Evolutionary conservation across 2,888 invertebrate species (phyloP).

Genomic region (Tromatobia lineatoria): DNA sequence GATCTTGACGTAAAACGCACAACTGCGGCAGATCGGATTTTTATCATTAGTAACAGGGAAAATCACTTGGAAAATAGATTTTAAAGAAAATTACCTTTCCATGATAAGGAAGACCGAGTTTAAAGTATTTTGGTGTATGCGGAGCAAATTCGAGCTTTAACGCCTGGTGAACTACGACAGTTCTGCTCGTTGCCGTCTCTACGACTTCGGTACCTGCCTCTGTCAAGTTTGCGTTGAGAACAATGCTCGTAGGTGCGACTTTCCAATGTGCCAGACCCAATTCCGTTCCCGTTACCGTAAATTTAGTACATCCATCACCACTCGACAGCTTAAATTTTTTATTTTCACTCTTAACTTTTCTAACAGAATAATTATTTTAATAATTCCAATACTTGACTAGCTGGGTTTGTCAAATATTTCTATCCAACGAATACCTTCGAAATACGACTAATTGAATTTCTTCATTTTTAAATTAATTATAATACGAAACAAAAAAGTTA

Average conservation of each 20-base stretch:
- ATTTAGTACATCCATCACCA: slow-evolving; percentile 82
- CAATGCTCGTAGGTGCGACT: slow-evolving; percentile 81
- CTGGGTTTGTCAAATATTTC: no score
- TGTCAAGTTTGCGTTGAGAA: slow-evolving; percentile 85
- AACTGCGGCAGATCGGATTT: slow-evolving; percentile 71
- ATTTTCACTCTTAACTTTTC: neutral
- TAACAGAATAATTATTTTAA: no score
- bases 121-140: slow-evolving; percentile 88
- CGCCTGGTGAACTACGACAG: slow-evolving; percentile 87
- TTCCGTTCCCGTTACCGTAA: slow-evolving; percentile 81
- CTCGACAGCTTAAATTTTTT: slow-evolving; percentile 59
- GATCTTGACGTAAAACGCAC: slow-evolving; percentile 81
- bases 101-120: slow-evolving; percentile 91
- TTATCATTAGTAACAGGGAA: neutral
- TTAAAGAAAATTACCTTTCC: slow-evolving; percentile 86
- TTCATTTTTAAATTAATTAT: no score
- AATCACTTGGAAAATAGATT: slow-evolving; percentile 2
- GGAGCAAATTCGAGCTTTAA: slow-evolving; percentile 88
- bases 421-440: no score
- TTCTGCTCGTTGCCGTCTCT: slow-evolving; percentile 88
- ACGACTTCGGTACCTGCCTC: slow-evolving; percentile 89
- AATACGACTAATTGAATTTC: no score
- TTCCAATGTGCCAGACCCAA: slow-evolving; percentile 82
- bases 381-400: no score
- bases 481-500: no score